Percentiles rank a stretch among this genome's conserved stretches.
phyloP scores from a whole-genome alignment of 2,888 invertebrate genomes.

The Chloromyia formosa region DNA sequence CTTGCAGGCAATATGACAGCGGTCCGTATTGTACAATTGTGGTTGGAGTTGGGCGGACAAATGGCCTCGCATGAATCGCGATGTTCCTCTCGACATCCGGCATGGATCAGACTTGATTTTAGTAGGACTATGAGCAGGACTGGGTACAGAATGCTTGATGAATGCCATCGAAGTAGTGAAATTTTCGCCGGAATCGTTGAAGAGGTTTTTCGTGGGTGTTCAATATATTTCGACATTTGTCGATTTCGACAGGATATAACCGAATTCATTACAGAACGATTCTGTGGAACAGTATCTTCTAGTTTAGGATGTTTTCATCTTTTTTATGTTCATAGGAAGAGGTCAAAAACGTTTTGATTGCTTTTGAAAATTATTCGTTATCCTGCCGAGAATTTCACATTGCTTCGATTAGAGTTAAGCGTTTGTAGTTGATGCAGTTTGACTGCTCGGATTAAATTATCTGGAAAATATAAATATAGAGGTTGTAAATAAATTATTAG shows the following conservation, averaged over 20 bases:
- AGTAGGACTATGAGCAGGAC: neutral
- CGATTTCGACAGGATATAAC: neutral
- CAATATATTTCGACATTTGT: neutral
- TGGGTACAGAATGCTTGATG: neutral
- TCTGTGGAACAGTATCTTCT: neutral
- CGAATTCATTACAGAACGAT: conserved; percentile 8
- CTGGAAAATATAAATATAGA: too few species aligned
- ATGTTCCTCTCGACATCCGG: conserved; percentile 50
- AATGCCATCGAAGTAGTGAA: neutral
- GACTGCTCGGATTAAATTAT: too few species aligned
- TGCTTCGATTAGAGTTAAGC: too few species aligned
- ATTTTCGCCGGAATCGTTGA: neutral
- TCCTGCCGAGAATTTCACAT: too few species aligned
- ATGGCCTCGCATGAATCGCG: conserved; percentile 51
- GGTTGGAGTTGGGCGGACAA: conserved; percentile 44
- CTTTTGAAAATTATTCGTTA: too few species aligned
- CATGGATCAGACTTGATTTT: neutral
- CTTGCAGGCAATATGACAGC: conserved; percentile 73
- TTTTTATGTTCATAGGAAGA: too few species aligned
- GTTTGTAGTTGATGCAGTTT: too few species aligned
- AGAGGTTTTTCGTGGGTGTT: neutral
- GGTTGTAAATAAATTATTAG: too few species aligned
- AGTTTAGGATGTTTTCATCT: too few species aligned
- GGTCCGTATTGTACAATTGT: conserved; percentile 70
- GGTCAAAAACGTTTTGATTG: too few species aligned